A percentile compares a stretch with the other conserved stretches of the same genome.
These are phyloP conservation scores for Baryphthengus martii DNA, from an alignment of 2,113 vertebrate species.

Conservation along the genomic window DNA sequence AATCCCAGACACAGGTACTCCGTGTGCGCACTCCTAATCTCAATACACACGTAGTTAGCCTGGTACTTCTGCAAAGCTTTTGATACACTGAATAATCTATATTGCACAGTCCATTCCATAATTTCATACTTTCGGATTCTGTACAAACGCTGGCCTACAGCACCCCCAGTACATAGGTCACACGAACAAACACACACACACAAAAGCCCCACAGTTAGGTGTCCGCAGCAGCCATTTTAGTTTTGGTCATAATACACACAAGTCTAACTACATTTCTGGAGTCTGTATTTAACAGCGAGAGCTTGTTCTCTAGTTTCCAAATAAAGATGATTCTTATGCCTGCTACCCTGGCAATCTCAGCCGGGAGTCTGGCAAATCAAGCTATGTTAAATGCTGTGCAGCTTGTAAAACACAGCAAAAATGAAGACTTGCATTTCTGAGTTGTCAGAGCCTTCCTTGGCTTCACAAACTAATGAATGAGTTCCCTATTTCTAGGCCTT, in stretches of 20 bases:
- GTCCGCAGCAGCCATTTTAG: background rate
- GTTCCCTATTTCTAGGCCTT: background rate
- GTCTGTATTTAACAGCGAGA: background rate
- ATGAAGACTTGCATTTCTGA: background rate
- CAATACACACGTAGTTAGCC: background rate
- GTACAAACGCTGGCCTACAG: background rate
- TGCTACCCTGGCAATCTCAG: background rate
- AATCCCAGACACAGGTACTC: background rate
- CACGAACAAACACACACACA: background rate
- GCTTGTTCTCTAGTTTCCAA: background rate
- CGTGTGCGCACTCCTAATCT: background rate
- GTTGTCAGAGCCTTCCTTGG: background rate
- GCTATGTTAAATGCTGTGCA: background rate
- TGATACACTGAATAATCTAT: background rate
- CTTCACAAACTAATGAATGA: background rate
- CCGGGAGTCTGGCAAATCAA: background rate
- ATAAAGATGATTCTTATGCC: background rate
- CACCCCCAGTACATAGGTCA: background rate
- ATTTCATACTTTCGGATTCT: background rate
- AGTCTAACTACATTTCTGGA: background rate
- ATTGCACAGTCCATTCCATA: background rate
- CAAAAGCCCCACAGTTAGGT: background rate
- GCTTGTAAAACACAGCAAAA: background rate
- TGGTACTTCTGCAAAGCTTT: background rate
- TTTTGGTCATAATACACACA: background rate